Evolutionary conservation across 2,113 vertebrate species (phyloP).

Genomic region (Conger conger): DNA sequence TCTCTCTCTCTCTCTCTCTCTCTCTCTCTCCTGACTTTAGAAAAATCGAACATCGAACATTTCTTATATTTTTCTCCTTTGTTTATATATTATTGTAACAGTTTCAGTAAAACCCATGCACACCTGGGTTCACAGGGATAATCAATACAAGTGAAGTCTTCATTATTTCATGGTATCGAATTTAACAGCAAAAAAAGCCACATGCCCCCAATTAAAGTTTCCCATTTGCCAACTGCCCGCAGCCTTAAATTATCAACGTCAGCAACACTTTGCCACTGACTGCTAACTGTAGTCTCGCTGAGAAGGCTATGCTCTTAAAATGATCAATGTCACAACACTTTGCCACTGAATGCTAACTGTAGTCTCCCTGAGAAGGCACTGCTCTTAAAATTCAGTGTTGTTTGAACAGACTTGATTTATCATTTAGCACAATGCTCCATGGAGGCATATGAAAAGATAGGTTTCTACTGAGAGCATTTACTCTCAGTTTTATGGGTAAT

Average conservation of each 20-base stretch:
- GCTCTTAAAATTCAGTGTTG: not conserved
- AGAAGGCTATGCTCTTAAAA: not conserved
- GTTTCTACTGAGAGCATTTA: slow-evolving; percentile 9
- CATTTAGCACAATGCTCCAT: slow-evolving; percentile 6
- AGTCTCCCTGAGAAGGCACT: not conserved
- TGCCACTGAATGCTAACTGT: not conserved
- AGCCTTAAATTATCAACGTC: not conserved
- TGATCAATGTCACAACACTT: not conserved
- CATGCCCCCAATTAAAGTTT: not conserved
- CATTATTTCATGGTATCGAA: slow-evolving; percentile 12
- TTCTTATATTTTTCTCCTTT: too few relatives aligned
- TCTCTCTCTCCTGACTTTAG: too few relatives aligned
- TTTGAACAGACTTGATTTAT: slow-evolving; percentile 5
- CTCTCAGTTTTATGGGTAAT: slow-evolving; percentile 7
- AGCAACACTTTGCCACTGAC: not conserved
- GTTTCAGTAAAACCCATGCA: not conserved
- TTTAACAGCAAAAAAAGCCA: slow-evolving; percentile 10
- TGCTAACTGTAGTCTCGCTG: not conserved
- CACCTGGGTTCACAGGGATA: not conserved
- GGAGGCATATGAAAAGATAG: slow-evolving; percentile 1
- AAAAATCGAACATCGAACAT: too few relatives aligned
- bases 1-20: too few relatives aligned
- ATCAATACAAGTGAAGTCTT: not conserved
- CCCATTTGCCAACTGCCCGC: not conserved
- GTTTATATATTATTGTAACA: not conserved